A percentile compares a stretch with the other conserved stretches of the same genome.
These are phyloP conservation scores for Mandrillus leucophaeus DNA, from an alignment of 2,113 vertebrate species.

Conservation along the genomic window DNA sequence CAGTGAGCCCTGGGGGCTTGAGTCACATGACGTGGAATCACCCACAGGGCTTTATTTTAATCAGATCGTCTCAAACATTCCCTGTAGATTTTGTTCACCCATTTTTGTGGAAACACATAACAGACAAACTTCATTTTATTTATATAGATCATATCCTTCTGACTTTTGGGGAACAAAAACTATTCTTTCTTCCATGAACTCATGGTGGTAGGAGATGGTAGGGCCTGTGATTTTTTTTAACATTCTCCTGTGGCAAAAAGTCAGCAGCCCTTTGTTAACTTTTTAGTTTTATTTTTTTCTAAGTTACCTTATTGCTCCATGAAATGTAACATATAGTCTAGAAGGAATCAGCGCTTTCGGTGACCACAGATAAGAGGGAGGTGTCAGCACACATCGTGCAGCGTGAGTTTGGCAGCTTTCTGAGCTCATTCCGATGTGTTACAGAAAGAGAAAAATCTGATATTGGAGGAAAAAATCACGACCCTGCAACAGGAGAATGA, in stretches of 20 bases:
- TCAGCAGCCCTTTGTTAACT: neutral
- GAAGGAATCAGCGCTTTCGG: neutral
- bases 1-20: neutral
- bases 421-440: neutral
- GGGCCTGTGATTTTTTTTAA: neutral
- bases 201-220: neutral
- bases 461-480: conserved; percentile 90
- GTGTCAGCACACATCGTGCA: accelerated
- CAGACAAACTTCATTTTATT: neutral
- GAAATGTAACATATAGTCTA: neutral
- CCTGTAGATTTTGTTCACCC: neutral
- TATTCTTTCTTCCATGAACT: neutral
- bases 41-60: neutral
- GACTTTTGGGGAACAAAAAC: neutral
- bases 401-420: neutral
- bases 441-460: conserved; percentile 90
- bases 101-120: neutral
- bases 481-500: conserved; percentile 92
- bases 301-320: neutral
- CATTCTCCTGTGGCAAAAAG: neutral
- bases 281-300: neutral
- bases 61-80: neutral
- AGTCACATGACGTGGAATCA: neutral
- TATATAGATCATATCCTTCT: neutral
- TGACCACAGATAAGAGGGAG: neutral